A percentile compares a stretch with the other conserved stretches of the same genome.
phyloP scores from a whole-genome alignment of 2,888 invertebrate species.

The Ischnura elegans region DNA sequence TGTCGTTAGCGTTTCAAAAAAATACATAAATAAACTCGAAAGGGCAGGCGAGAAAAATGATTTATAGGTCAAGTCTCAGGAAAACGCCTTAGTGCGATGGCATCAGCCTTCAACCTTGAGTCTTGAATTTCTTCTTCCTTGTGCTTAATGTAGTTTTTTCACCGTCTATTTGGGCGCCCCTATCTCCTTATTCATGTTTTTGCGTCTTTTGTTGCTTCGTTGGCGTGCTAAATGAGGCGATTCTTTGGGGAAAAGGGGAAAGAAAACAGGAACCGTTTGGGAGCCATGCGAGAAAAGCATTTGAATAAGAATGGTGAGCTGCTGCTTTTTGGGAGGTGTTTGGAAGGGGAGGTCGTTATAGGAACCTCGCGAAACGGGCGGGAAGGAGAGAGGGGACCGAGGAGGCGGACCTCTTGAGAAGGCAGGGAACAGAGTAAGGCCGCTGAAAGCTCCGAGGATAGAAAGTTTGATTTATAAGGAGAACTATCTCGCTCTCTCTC shows the following conservation, averaged over 20 bases:
- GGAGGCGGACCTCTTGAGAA: not conserved
- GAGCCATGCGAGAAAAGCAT: not conserved
- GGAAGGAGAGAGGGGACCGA: not conserved
- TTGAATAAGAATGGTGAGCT: not conserved
- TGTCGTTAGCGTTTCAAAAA: too few relatives aligned
- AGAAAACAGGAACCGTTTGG: not conserved
- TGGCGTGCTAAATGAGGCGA: not conserved
- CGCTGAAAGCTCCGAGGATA: not conserved
- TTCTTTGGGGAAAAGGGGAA: not conserved
- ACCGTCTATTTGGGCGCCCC: not conserved
- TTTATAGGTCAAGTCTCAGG: too few relatives aligned
- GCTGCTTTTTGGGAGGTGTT: not conserved
- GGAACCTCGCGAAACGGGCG: not conserved
- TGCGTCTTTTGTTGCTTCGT: not conserved
- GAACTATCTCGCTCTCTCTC: not conserved
- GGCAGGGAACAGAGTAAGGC: not conserved
- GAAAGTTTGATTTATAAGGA: slow-evolving; percentile 40
- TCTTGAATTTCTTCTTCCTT: not conserved
- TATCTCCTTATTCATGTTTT: not conserved
- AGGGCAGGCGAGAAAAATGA: too few relatives aligned
- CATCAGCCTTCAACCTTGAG: not conserved
- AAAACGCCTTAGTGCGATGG: not conserved
- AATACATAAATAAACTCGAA: too few relatives aligned
- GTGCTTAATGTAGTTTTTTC: too few relatives aligned
- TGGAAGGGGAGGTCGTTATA: not conserved